Conservation (phyloP, 1,140 invertebrate species). For the Drusus annulatus region DNA sequence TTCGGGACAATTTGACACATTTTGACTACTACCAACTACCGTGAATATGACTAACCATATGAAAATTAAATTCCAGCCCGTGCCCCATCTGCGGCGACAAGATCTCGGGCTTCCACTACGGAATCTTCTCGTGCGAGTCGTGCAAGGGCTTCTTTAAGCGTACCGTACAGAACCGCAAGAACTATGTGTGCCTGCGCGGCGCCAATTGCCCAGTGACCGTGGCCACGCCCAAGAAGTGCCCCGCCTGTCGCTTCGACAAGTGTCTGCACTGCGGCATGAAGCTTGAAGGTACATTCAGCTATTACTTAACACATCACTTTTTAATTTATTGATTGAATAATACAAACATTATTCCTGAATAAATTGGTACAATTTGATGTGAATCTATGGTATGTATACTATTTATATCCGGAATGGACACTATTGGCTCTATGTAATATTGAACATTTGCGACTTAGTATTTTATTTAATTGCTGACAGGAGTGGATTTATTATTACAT, state of each 20-base stretch:
- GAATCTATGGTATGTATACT: no score
- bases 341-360: no score
- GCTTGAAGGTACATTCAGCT: constrained; percentile 81
- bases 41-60: no score
- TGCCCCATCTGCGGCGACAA: constrained; percentile 97
- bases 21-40: background rate
- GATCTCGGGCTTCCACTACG: constrained; percentile 96
- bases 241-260: constrained; percentile 97
- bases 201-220: constrained; percentile 93
- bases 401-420: no score
- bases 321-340: no score
- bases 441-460: no score
- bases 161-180: constrained; percentile 97
- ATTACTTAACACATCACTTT: no score
- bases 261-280: constrained; percentile 98
- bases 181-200: constrained; percentile 94
- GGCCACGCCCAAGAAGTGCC: constrained; percentile 95
- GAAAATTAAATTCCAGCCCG: constrained; percentile 75
- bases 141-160: constrained; percentile 99
- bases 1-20: background rate
- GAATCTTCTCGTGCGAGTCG: constrained; percentile 97
- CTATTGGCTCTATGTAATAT: no score
- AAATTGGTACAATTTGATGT: no score
- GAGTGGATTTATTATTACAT: no score
- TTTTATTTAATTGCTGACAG: no score